Evolutionary conservation across 2,113 vertebrate species (phyloP).

Genomic region (Cyanoramphus novaezelandiae): DNA sequence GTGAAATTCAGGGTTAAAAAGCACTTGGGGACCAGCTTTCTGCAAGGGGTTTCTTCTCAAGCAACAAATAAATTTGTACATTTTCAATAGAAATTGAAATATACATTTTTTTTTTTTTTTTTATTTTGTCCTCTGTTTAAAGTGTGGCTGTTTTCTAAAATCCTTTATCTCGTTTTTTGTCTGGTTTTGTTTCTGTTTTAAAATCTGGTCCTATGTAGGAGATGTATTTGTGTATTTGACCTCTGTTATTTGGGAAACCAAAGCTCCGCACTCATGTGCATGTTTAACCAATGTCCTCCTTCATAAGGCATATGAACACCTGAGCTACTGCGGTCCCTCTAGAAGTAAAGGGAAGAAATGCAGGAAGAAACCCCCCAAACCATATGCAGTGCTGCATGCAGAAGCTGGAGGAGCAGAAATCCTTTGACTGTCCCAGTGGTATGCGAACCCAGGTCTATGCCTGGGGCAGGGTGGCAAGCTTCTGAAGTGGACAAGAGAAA

Average conservation of each 20-base stretch:
- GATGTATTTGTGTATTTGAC: background rate
- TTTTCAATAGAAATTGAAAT: background rate
- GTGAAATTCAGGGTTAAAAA: background rate
- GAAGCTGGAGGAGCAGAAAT: background rate
- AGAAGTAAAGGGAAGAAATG: background rate
- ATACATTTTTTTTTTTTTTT: background rate
- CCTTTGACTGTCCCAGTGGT: rapidly evolving
- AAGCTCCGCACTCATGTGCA: background rate
- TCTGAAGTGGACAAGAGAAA: background rate
- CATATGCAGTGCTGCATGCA: rapidly evolving
- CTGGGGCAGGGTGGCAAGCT: background rate
- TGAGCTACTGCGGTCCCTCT: background rate
- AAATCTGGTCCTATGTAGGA: background rate
- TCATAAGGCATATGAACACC: background rate
- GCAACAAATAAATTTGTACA: background rate
- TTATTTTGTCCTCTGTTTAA: background rate
- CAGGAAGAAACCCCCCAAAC: background rate
- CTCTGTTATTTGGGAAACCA: background rate
- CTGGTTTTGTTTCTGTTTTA: background rate
- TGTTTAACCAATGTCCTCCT: background rate
- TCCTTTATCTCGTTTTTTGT: background rate
- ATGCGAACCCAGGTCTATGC: background rate
- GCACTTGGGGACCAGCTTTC: background rate
- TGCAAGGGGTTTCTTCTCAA: background rate
- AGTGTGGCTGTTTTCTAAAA: background rate